Evolutionary conservation across 2,113 vertebrate species (phyloP).

Genomic region (Cyprinus carpio): DNA sequence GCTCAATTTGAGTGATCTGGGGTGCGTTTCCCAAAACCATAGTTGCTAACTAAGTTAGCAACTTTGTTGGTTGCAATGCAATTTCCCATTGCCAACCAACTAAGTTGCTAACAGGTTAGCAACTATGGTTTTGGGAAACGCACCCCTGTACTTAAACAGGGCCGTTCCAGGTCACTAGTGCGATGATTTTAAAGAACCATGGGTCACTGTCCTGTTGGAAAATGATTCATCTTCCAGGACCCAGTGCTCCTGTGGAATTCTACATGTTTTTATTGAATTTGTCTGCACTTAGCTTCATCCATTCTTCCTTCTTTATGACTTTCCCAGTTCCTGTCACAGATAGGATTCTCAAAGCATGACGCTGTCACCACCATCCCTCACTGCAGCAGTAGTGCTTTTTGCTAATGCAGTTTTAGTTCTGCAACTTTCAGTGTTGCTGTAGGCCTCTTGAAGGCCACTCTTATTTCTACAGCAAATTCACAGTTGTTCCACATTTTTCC

Average conservation of each 20-base stretch:
- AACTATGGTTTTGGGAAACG: too few species aligned
- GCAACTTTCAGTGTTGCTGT: neutral
- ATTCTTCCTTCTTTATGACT: conserved; percentile 1
- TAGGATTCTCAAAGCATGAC: neutral
- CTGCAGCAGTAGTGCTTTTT: neutral
- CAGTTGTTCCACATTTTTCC: neutral
- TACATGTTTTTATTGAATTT: neutral
- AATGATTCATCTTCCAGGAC: neutral
- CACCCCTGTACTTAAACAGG: neutral
- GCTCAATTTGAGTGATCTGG: neutral
- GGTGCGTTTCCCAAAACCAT: too few species aligned
- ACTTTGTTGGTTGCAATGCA: too few species aligned
- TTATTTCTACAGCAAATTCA: neutral
- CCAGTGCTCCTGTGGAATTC: neutral
- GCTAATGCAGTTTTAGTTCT: neutral
- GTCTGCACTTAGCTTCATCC: neutral
- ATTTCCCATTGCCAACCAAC: too few species aligned
- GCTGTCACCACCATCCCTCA: conserved; percentile 6
- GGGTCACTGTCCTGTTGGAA: conserved; percentile 1
- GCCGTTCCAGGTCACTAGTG: neutral
- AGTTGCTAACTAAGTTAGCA: too few species aligned
- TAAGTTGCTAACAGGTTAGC: too few species aligned
- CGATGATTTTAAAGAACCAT: neutral
- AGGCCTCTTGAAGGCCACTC: neutral
- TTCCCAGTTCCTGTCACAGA: neutral